Evolutionary conservation across 2,113 vertebrate genomes (phyloP), one percentile per base, ranked within the genome.

Genomic region (Dryoscopus gambensis): DNA sequence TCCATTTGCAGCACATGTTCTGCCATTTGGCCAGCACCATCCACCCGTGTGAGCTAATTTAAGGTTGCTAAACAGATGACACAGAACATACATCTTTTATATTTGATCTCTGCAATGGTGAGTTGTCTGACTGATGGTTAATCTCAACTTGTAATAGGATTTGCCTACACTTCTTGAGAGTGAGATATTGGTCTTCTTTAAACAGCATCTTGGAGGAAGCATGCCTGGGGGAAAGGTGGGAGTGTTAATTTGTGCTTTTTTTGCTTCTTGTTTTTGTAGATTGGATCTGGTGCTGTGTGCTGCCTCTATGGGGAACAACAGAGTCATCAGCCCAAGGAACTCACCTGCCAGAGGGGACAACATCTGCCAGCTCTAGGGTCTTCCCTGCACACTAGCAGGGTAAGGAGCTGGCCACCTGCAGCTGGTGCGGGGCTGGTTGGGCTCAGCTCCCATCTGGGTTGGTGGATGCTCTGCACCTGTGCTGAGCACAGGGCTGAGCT

Each of bases 31-130:
- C 79, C 89, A 40, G 70, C 91, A 87, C 70, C 93, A 94, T 95
- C 89, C 89, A 7, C 91, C 63, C 10, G 6, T 65, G 89, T 64
- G 63, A 95, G 96, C 94, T 97, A 94, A 95, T 92, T 93, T 94
- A 84, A 88, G 81, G 74, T 95, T 97, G 96, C 93, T 95, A 94
- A 97, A 93, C 94, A 97, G 91, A 93, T 95, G 95, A 97, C 87
- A 92, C 55, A 77, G 90, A 83, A 79, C 91, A 95, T 93, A 85
- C 55, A 95, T 96, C 94, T 97, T 96, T 95, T 93, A 95, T 96
- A 95, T 95, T 93, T 93, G 94, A 96, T 97, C 89, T 94, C 84
- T 87, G 78, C 91, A 79, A 92, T 93, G 89, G 86, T 89, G 95
- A 96, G 85, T 94, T 95, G 40, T 92, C 94, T 94, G 84, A 91